Conservation (phyloP, 2,888 invertebrate genomes). For the Cyclophora albipunctata region DNA sequence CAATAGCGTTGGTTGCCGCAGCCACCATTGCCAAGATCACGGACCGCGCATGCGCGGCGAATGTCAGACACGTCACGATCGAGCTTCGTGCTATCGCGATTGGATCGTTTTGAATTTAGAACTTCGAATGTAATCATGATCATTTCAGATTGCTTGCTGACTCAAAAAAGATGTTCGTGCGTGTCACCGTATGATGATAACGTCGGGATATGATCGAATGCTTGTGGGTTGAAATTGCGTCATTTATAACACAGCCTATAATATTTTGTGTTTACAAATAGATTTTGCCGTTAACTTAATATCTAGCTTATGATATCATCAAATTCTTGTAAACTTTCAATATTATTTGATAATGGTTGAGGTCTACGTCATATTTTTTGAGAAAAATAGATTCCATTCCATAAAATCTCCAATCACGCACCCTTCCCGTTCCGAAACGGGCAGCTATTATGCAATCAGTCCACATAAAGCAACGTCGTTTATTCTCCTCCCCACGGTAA, state of each 20-base stretch:
- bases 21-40: slow-evolving; percentile 78
- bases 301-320: too few species aligned
- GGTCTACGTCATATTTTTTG: too few species aligned
- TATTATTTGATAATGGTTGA: too few species aligned
- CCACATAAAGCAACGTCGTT: slow-evolving; percentile 55
- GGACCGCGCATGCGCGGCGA: slow-evolving; percentile 70
- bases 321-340: too few species aligned
- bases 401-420: slow-evolving; percentile 48
- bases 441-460: slow-evolving; percentile 62
- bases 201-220: neutral
- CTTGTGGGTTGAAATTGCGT: too few species aligned
- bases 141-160: slow-evolving; percentile 32
- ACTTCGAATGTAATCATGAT: slow-evolving; percentile 56
- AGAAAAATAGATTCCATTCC: neutral
- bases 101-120: slow-evolving; percentile 58
- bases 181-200: slow-evolving; percentile 17
- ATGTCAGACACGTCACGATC: slow-evolving; percentile 74
- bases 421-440: slow-evolving; percentile 51
- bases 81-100: slow-evolving; percentile 64
- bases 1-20: slow-evolving; percentile 57
- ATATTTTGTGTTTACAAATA: too few species aligned
- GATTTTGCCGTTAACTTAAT: too few species aligned
- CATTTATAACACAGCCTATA: too few species aligned
- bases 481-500: slow-evolving; percentile 56
- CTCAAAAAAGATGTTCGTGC: slow-evolving; percentile 24